Base-by-base conservation (phyloP, 2,888 invertebrate genomes). In the Cactoblastis cactorum region DNA sequence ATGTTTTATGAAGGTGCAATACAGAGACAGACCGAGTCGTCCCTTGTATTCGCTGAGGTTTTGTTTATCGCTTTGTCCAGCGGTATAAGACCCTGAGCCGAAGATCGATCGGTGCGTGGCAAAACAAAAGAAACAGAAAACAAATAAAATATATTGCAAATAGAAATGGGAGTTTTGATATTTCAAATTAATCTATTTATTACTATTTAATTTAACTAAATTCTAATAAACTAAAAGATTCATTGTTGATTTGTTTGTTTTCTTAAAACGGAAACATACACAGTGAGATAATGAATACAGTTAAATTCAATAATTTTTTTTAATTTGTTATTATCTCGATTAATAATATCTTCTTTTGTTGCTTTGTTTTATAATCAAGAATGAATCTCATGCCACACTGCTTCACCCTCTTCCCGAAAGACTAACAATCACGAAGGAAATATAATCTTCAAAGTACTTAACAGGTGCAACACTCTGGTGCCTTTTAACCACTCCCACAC, bases 381-480 rank as follows among this genome's bases (percentile, higher is more conserved):
- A 85, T 82, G 83, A 86, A 80, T 66, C 85, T 83, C 73, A 69
- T 73, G 74, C 75, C 79, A 84, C 83, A 86, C 77, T 75, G 74
- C 69, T 81, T 76, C 82, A 77, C 77, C 82, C 79, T 74, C 70
- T 76, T 80, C 80, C 83, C 80, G 79, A 80, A 80, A 74, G 66
- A 78, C 87, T 89, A 89, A 89, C 87, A 88, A 80, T 76, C 85
- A 87, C 79, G 83, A 85, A 87, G 80, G 77, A 85, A 86, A 86
- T 83, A 88, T 70, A 87, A 86, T 87, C 83, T 83, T 77, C 81
- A 85, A 87, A 85, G 89, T 89, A 89, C 89, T 89, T 89, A 89
- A 89, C 89, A 78, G 89, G 89, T 89, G 88, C 88, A 87, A 89
- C 88, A 89, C 85, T 89, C 89, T 87, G 89, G 89, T 88, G 88